Evolutionary conservation across 2,113 vertebrate genomes (phyloP).

Genomic region (Poicephalus meyeri): DNA sequence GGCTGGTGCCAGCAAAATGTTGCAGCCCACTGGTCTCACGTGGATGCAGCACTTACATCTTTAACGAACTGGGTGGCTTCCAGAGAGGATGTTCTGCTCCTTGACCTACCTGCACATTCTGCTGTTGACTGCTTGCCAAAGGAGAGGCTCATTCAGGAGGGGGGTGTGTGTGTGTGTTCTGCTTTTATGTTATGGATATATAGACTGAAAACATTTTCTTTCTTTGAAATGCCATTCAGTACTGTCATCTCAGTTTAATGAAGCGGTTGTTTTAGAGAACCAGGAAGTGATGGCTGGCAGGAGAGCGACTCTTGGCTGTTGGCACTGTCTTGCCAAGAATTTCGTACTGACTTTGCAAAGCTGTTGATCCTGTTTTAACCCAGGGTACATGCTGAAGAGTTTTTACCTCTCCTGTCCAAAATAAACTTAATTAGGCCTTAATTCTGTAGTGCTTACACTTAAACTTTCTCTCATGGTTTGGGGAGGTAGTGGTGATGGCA

Average conservation of each 20-base stretch:
- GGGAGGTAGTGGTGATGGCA: neutral
- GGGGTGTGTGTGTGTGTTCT: rapidly evolving
- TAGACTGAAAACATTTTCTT: neutral
- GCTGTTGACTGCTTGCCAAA: neutral
- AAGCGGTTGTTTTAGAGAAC: neutral
- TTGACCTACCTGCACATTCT: rapidly evolving
- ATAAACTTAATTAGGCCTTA: neutral
- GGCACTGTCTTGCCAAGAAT: neutral
- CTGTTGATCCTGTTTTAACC: neutral
- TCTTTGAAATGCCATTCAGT: neutral
- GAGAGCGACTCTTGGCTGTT: neutral
- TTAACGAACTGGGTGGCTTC: neutral
- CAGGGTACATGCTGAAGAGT: rapidly evolving
- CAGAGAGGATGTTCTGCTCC: neutral
- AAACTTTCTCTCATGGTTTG: neutral
- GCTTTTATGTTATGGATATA: rapidly evolving
- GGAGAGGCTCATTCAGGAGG: neutral
- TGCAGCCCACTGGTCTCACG: neutral
- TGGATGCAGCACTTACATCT: neutral
- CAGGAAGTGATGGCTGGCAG: neutral
- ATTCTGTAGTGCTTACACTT: neutral
- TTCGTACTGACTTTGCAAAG: neutral
- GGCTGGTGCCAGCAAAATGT: neutral
- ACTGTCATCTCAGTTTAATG: neutral
- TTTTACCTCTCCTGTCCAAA: neutral